Conservation (phyloP, 2,888 invertebrate species). For the Amblyjoppa proteus region DNA sequence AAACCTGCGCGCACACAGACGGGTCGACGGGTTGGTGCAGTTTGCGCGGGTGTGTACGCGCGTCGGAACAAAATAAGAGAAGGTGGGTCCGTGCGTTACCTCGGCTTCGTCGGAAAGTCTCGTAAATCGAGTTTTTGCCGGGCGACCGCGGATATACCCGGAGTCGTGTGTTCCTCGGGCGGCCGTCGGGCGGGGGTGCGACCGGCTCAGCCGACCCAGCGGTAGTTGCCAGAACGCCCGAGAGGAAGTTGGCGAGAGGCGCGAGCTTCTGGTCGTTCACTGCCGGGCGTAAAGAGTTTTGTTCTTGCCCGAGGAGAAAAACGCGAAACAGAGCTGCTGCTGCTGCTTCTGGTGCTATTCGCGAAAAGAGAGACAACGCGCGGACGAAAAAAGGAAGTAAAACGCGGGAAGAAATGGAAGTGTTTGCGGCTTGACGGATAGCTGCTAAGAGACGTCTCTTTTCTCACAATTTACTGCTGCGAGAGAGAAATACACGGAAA, state of each 20-base stretch:
- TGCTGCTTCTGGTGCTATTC: neutral
- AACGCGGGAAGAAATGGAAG: neutral
- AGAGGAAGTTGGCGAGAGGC: constrained; percentile 52
- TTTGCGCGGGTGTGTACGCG: neutral
- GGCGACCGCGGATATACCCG: constrained; percentile 45
- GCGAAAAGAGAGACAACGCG: constrained; percentile 16
- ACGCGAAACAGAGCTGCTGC: constrained; percentile 22
- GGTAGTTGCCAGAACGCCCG: constrained; percentile 26
- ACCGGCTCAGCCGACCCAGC: constrained; percentile 3
- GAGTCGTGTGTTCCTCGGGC: constrained; percentile 21
- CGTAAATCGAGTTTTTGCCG: constrained; percentile 55
- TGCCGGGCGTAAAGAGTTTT: constrained; percentile 52
- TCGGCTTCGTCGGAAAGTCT: constrained; percentile 43
- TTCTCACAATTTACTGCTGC: constrained; percentile 2
- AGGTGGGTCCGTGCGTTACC: constrained; percentile 47
- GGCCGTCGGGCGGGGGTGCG: neutral
- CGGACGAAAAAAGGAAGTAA: neutral
- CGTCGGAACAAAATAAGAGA: neutral
- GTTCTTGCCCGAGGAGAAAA: constrained; percentile 39
- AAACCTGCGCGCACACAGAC: neutral
- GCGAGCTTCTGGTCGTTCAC: constrained; percentile 53
- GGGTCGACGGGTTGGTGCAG: constrained; percentile 11
- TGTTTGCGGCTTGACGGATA: constrained; percentile 13
- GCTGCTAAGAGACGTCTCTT: constrained; percentile 24
- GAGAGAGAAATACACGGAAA: neutral